A percentile compares a stretch with the other conserved stretches of the same genome.
Conservation (phyloP, 1,140 invertebrate genomes). For the Papilio aristodemus region DNA sequence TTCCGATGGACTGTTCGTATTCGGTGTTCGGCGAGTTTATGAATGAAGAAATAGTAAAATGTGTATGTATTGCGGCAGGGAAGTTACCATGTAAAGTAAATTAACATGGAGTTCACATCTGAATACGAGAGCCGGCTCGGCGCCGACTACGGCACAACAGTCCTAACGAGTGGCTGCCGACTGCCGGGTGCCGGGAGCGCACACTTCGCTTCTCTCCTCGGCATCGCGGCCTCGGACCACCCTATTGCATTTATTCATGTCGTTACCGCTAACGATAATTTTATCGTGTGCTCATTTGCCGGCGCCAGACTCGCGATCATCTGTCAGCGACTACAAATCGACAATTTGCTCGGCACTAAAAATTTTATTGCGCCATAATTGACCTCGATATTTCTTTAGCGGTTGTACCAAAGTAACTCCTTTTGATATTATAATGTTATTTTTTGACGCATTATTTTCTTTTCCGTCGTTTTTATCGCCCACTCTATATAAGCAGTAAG, state of each 20-base stretch:
- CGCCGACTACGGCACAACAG: constrained; percentile 54
- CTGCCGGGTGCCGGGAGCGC: constrained; percentile 34
- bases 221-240: constrained; percentile 59
- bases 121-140: constrained; percentile 27
- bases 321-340: constrained; percentile 73
- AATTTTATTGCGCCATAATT: constrained; percentile 77
- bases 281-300: constrained; percentile 82
- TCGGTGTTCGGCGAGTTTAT: constrained; percentile 9
- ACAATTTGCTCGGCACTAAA: constrained; percentile 78
- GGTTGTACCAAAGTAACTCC: constrained; percentile 9
- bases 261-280: constrained; percentile 82
- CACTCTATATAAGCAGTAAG: too few relatives aligned
- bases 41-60: constrained; percentile 19
- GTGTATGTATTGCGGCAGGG: constrained; percentile 15
- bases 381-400: constrained; percentile 51
- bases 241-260: constrained; percentile 82
- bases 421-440: constrained; percentile 24
- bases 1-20: constrained; percentile 21
- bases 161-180: constrained; percentile 59
- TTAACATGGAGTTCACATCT: constrained; percentile 42
- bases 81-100: constrained; percentile 41
- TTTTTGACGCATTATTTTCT: not conserved
- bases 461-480: not conserved
- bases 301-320: constrained; percentile 76
- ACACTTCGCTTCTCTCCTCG: constrained; percentile 49